Evolutionary conservation across 2,113 vertebrate species (phyloP), one percentile per base, ranked within the genome.

Genomic region (Candoia aspera): DNA sequence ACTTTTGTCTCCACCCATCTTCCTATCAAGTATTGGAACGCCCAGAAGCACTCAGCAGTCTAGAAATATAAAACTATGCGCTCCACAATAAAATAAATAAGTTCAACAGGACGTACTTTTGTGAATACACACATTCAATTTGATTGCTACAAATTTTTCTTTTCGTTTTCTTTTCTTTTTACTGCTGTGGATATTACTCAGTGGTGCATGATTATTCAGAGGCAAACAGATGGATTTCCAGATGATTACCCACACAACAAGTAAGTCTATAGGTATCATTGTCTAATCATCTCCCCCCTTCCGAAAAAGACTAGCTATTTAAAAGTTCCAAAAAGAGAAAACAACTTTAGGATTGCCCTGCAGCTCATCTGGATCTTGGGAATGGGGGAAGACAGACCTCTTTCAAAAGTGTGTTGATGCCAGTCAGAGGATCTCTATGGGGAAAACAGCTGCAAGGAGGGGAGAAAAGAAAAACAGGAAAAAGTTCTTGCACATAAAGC

Each of bases 251-350:
- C 53, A 55, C 29, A 84, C 79, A 12, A 83, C 59, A 90, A 87
- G 62, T 90, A 92, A 92, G 37, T 94, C 90, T 79, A 29, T 90
- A 90, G 26, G 59, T 84, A 19, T 64, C 8, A 55, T 79, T 42
- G 88, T 89, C 21, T 59, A 60, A 49, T 5, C 42, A 4, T 9
- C 49, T 29, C 62, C 2, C 68, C 68, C 33, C 26, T 29, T 2
- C 1, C 1, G 17, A 21, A 53, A 85, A 49, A 29, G 17, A n/a
- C 6, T 89, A 54, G 23, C 0, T 86, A 13, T 86, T 87, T 58
- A 62, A 86, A 42, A 57, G 0, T n/a, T 15, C 13, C 17, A 68
- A 62, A 92, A 60, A 90, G 55, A 87, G 42, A 49, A 54, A 60
- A 59, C 0, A 15, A 12, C 8, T 37, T 90, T 59, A 26, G 10